Conservation (phyloP, 2,888 invertebrate species). For the Byasa hedistus region DNA sequence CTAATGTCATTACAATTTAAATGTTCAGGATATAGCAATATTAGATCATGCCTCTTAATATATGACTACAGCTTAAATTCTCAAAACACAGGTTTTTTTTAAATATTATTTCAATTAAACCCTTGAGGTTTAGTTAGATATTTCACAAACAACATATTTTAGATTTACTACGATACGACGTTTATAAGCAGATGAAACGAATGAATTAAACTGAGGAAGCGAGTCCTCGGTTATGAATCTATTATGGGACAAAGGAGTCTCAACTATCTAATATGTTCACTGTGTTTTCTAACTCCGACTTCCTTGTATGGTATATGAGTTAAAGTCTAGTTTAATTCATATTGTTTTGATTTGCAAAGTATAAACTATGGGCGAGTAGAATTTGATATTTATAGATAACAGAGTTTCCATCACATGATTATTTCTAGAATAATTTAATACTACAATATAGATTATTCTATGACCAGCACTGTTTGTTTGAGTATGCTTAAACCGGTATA, state of each 20-base stretch:
- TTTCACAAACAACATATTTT: background rate
- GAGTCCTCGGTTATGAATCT: background rate
- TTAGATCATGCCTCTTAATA: too few relatives aligned
- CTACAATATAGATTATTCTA: too few relatives aligned
- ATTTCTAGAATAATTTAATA: too few relatives aligned
- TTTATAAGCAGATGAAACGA: background rate
- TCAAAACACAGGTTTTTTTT: too few relatives aligned
- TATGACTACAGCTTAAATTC: too few relatives aligned
- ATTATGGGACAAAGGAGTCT: slow-evolving; percentile 4
- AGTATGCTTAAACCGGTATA: background rate
- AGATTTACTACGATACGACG: background rate
- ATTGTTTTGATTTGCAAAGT: background rate
- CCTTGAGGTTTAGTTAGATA: too few relatives aligned
- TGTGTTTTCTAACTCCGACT: background rate
- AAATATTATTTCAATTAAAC: too few relatives aligned
- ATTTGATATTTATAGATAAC: too few relatives aligned
- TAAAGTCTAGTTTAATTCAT: background rate
- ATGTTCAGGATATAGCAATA: too few relatives aligned
- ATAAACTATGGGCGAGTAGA: too few relatives aligned
- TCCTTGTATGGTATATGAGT: background rate
- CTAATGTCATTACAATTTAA: too few relatives aligned
- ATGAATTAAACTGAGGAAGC: slow-evolving; percentile 3
- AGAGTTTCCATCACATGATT: too few relatives aligned
- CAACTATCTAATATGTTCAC: slow-evolving; percentile 1
- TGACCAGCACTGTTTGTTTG: background rate